Conservation (phyloP, 2,113 vertebrate species). For the Corythornis madagascariensis region DNA sequence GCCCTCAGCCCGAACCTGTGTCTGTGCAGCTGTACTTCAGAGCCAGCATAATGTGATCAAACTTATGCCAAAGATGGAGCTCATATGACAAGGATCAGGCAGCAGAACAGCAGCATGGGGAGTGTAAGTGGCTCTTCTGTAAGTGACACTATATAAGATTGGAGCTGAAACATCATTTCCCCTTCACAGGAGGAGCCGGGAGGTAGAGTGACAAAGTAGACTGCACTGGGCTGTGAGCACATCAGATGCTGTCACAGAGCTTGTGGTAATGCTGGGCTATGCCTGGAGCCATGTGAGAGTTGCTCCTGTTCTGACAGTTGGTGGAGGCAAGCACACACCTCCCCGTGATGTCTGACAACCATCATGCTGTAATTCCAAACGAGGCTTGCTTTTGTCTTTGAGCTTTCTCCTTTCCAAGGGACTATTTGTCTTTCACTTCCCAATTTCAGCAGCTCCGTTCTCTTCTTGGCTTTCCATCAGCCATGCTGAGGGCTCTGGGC, state of each 20-base stretch:
- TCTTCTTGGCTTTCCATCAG: constrained; percentile 47
- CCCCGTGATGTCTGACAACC: background rate
- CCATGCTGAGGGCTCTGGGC: background rate
- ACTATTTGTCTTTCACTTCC: constrained; percentile 33
- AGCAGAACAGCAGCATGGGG: background rate
- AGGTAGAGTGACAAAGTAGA: background rate
- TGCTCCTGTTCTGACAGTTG: constrained; percentile 25
- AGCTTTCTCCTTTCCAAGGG: background rate
- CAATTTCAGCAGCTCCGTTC: constrained; percentile 29
- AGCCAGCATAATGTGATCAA: background rate
- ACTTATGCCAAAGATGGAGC: background rate
- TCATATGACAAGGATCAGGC: background rate
- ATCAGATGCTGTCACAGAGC: background rate
- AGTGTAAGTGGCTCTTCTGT: background rate
- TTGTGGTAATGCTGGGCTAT: background rate
- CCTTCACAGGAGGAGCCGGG: background rate
- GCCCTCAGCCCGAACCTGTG: background rate
- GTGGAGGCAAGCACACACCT: background rate
- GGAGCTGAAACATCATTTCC: constrained; percentile 2
- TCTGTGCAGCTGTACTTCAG: background rate
- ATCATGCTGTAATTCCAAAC: background rate
- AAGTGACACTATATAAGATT: background rate
- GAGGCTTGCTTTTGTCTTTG: background rate
- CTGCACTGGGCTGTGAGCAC: background rate
- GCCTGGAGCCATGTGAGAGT: constrained; percentile 3